Percentiles rank a stretch among this genome's conserved stretches.
These are phyloP conservation scores for Mycteria americana DNA, from an alignment of 2,797 vertebrate species.

Conservation along the genomic window DNA sequence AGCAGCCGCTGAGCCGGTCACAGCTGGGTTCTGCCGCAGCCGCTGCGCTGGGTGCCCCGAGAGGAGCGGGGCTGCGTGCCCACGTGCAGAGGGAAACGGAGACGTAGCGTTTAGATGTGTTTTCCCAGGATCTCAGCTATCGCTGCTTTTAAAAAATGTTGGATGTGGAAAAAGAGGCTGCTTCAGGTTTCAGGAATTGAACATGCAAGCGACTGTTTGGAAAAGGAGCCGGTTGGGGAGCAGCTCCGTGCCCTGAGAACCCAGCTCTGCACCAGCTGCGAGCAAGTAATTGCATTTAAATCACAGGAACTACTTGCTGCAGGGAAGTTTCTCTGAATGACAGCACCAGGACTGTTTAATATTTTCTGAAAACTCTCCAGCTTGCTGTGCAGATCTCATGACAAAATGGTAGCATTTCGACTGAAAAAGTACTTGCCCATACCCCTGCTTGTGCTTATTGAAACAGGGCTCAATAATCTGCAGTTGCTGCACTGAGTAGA, in stretches of 20 bases:
- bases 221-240: background rate
- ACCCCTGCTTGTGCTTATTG: background rate
- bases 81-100: fast-evolving
- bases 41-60: background rate
- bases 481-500: background rate
- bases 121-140: background rate
- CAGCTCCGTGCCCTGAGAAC: background rate
- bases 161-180: background rate
- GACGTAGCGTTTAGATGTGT: fast-evolving
- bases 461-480: background rate
- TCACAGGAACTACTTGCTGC: background rate
- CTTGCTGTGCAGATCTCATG: background rate
- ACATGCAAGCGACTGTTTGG: background rate
- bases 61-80: background rate
- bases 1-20: background rate
- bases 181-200: background rate
- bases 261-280: background rate
- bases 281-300: background rate
- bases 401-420: background rate
- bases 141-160: background rate
- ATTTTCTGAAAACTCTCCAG: background rate
- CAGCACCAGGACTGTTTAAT: background rate
- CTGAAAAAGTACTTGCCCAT: background rate
- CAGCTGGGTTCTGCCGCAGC: background rate
- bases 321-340: background rate